Evolutionary conservation across 2,888 invertebrate species (phyloP).

Genomic region (Mythimna pallens): DNA sequence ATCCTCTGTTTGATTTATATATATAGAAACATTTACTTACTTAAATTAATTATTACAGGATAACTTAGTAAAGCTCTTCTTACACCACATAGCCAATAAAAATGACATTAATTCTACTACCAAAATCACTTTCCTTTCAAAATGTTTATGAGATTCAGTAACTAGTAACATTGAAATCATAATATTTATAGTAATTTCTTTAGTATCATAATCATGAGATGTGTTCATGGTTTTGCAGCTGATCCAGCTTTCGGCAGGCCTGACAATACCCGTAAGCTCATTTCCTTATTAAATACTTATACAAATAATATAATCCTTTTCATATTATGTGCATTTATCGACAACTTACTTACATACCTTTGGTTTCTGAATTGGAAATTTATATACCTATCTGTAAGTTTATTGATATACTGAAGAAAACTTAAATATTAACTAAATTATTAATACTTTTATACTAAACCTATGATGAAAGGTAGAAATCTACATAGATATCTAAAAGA

Average conservation of each 20-base stretch:
- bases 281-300: not conserved
- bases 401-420: no score
- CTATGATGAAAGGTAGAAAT: no score
- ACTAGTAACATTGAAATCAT: not conserved
- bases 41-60: not conserved
- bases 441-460: no score
- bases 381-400: no score
- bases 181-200: no score
- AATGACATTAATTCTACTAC: not conserved
- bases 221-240: conserved; percentile 54
- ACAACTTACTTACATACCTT: not conserved
- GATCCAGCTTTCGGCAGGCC: conserved; percentile 49
- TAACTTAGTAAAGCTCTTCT: not conserved
- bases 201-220: not conserved
- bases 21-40: not conserved
- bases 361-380: not conserved
- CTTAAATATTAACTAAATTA: no score
- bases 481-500: no score
- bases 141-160: not conserved
- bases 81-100: not conserved
- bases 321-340: not conserved
- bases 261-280: conserved; percentile 13
- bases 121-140: not conserved
- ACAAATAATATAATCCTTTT: not conserved
- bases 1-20: no score